Percentiles rank a stretch among this genome's conserved stretches.
phyloP scores from a whole-genome alignment of 2,797 vertebrate species.

The Lophius americanus region DNA sequence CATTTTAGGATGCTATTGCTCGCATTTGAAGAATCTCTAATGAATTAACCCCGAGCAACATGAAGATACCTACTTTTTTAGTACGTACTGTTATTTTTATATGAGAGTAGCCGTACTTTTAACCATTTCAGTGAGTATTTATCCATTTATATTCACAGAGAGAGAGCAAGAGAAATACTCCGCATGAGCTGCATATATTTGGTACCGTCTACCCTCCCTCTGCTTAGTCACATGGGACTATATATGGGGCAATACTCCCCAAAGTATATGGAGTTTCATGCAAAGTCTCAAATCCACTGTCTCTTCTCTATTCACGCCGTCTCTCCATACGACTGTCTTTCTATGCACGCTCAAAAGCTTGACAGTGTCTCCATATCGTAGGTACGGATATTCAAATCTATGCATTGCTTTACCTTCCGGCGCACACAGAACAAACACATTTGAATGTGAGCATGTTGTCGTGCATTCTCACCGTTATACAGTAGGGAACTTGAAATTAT shows the following conservation, averaged over 20 bases:
- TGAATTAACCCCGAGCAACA: conserved; percentile 23
- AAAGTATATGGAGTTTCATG: conserved; percentile 77
- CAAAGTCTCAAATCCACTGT: conserved; percentile 67
- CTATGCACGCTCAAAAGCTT: conserved; percentile 38
- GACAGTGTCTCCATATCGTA: not conserved
- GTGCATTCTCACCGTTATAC: too few relatives aligned
- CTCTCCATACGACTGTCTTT: conserved; percentile 51
- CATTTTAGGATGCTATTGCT: conserved; percentile 4
- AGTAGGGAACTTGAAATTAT: conserved; percentile 1
- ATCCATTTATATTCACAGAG: conserved; percentile 70
- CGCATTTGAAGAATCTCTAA: conserved; percentile 12
- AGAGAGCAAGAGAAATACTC: conserved; percentile 60
- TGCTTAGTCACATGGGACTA: conserved; percentile 76
- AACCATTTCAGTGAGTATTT: conserved; percentile 55
- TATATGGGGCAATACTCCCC: conserved; percentile 73
- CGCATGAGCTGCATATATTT: conserved; percentile 48
- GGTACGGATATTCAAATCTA: not conserved
- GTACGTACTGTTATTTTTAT: conserved; percentile 18
- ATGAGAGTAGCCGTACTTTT: conserved; percentile 33
- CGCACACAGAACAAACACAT: conserved; percentile 34
- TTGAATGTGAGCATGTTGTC: too few relatives aligned
- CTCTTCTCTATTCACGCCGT: conserved; percentile 53
- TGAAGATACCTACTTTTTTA: conserved; percentile 28
- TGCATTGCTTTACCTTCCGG: conserved; percentile 25
- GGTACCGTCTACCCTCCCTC: conserved; percentile 61